Conservation (phyloP, 2,113 vertebrate genomes). For the Takifugu bimaculatus region DNA sequence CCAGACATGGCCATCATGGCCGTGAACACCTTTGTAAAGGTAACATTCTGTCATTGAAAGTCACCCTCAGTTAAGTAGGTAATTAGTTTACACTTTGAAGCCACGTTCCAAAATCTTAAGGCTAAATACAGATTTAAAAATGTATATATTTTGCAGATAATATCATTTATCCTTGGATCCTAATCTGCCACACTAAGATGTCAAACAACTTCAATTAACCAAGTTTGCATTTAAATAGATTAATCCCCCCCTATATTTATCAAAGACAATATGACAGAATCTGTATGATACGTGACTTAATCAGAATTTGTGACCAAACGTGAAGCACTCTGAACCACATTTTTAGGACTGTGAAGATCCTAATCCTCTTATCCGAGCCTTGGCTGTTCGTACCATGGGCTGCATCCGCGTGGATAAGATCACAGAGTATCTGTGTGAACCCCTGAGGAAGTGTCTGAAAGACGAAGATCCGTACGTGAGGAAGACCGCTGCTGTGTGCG, state of each 20-base stretch:
- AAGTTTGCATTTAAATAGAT: too few relatives aligned
- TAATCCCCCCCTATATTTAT: too few relatives aligned
- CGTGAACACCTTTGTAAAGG: constrained; percentile 99
- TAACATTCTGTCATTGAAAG: constrained; percentile 41
- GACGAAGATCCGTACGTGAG: constrained; percentile 97
- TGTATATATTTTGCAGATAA: too few relatives aligned
- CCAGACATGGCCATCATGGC: constrained; percentile 99
- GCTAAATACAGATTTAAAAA: too few relatives aligned
- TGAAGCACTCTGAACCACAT: background rate
- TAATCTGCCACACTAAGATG: too few relatives aligned
- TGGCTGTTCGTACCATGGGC: constrained; percentile 97
- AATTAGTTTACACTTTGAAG: background rate
- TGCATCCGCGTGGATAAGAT: constrained; percentile 98
- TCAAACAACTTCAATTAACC: too few relatives aligned
- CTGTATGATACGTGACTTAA: background rate
- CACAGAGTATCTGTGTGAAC: constrained; percentile 95
- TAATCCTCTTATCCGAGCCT: constrained; percentile 93
- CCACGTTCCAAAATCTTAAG: too few relatives aligned
- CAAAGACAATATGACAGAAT: too few relatives aligned
- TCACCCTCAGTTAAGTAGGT: background rate
- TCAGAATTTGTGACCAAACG: background rate
- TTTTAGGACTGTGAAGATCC: constrained; percentile 94
- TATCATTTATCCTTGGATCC: too few relatives aligned
- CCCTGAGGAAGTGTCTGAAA: constrained; percentile 93
- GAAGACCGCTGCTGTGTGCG: constrained; percentile 94